Base-by-base conservation (phyloP, 2,797 vertebrate species). In the Lepus townsendii region DNA sequence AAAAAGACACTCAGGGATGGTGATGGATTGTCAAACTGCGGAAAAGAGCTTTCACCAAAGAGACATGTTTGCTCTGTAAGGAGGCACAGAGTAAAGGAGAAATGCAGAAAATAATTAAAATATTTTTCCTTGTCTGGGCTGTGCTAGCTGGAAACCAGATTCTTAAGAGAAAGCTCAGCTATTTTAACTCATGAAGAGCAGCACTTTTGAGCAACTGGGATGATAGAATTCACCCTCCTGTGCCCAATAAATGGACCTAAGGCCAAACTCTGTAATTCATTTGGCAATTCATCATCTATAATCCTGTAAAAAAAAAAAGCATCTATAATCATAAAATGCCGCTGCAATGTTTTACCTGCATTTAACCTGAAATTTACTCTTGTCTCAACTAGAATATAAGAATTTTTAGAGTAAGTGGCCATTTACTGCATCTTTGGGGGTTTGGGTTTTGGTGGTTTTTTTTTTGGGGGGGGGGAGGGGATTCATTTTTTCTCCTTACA, bases 21-120 rank as follows among this genome's bases (percentile, higher is more conserved):
- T 93, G 95, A 95, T 95, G 93, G 96, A 97, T 88, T 97, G 94
- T 97, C 97, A 97, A 84, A 93, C 84, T 95, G 72, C 38, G 82
- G 73, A 47, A 97, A 98, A 96, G 47, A 84, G 95, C 93, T 97
- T 90, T 89, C 76, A 92, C 71, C 38, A 88, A 84, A 38, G 92
- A 90, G 47, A 62, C 0, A 42, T 66, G n/a, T 96, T 97, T 98
- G 54, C 69, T 96, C 97, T 97, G 90, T 96, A 94, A 95, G 95
- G 85, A 96, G 69, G 79, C 91, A 14, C 78, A 19, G 20, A n/a
- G 95, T 50, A 80, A 83, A 83, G 69, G 27, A 68, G 95, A 97
- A 97, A 83, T 65, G 75, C 65, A 87, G 22, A 52, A 97, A 96
- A 96, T 83, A 97, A 96, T 97, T 90, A 96, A 97, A 97, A 90